Base-by-base conservation (phyloP, 2,113 vertebrate genomes). In the Gnathonemus echidnorhynchus region DNA sequence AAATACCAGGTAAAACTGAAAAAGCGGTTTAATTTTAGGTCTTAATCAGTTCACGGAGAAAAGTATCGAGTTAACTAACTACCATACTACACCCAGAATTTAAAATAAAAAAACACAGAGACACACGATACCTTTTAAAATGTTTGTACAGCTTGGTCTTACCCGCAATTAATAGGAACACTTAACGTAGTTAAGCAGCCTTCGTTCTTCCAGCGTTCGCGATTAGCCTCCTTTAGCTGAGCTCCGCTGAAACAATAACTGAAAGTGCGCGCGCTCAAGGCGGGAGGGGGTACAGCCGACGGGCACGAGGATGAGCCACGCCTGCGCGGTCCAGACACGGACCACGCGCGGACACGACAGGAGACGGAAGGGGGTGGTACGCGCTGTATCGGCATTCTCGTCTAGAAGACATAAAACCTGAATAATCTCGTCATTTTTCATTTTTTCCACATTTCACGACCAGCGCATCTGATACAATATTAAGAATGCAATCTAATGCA, bases 241-340 rank as follows among this genome's bases (percentile, higher is more conserved):
- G 83, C 83, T n/a, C 45, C 62, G 11, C 62, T 42, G 70, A 56
- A 56, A 89, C 88, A 89, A 89, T 89, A 80, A 89, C 52, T 31
- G 88, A 56, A 62, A 85, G 89, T 86, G 77, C 52, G 89, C 80
- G 89, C 70, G 70, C 50, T 52, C 49, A 5, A 39, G 66, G 77
- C 19, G 89, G 77, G 48, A 45, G 31, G 39, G 21, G 35, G 50
- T 31, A 35, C 21, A 8, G 39, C 48, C 52, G 80, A 58, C 31
- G 89, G 77, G 74, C 70, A 58, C 74, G 89, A 58, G 89, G 42
- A 50, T 8, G 80, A 21, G 50, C 50, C 77, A 62, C 77, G 89
- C 77, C 50, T 58, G 89, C 77, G 77, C 74, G 89, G 21, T 80
- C 50, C 46, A n/a, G 88, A 24, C 17, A 15, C n/a, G 58, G 88